phyloP scores from a whole-genome alignment of 2,797 vertebrate genomes.

The Capromys pilorides region DNA sequence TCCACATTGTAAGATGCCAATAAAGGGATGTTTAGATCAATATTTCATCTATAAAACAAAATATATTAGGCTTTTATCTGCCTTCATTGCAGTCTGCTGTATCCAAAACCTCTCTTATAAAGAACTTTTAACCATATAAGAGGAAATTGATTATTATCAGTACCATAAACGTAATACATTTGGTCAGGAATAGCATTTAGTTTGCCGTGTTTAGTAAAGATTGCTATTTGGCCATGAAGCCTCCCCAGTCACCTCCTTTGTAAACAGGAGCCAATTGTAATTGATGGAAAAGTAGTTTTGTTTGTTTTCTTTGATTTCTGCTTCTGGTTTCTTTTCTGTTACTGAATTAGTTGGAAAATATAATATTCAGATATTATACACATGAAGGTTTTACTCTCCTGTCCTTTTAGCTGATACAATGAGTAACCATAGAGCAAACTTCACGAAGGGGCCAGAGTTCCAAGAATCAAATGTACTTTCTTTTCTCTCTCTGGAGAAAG shows the following conservation, averaged over 20 bases:
- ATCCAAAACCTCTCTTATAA: not conserved
- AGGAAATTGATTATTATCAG: not conserved
- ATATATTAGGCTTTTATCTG: not conserved
- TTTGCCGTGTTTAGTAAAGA: not conserved
- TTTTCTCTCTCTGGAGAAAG: not conserved
- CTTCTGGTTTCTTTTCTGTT: not conserved
- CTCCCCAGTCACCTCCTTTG: not conserved
- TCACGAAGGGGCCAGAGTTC: not conserved
- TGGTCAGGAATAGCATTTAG: not conserved
- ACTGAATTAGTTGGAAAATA: not conserved
- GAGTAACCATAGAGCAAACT: not conserved
- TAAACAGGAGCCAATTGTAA: not conserved
- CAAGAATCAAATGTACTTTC: not conserved
- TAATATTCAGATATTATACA: not conserved
- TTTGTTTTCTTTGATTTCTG: not conserved
- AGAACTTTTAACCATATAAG: not conserved
- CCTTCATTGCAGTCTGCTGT: not conserved
- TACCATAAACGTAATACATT: not conserved
- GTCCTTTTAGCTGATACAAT: not conserved
- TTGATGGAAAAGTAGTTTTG: not conserved
- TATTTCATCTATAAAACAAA: slow-evolving; percentile 10
- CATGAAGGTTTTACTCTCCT: not conserved
- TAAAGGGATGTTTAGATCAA: not conserved
- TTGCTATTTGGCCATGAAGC: not conserved
- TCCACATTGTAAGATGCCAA: not conserved